A percentile compares a stretch with the other conserved stretches of the same genome.
phyloP scores from a whole-genome alignment of 2,797 vertebrate genomes.

The Emydoidea blandingii region DNA sequence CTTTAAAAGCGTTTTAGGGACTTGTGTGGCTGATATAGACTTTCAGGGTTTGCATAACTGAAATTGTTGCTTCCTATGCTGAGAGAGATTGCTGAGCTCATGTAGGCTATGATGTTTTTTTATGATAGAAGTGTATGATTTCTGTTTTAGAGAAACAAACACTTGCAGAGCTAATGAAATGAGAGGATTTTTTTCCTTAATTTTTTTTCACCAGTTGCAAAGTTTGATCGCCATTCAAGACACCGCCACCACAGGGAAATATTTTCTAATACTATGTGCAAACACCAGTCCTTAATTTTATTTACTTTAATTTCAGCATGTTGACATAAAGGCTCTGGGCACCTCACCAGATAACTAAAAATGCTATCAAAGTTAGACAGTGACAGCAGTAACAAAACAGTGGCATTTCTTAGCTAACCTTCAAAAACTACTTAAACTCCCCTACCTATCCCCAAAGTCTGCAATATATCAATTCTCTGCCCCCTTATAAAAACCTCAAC shows the following conservation, averaged over 20 bases:
- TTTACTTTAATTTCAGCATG: background rate
- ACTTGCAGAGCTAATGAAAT: background rate
- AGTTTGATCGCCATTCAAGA: constrained; percentile 64
- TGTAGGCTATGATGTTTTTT: constrained; percentile 66
- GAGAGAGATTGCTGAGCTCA: constrained; percentile 26
- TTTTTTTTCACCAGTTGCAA: constrained; percentile 56
- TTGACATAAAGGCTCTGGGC: background rate
- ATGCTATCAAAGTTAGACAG: background rate
- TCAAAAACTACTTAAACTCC: background rate
- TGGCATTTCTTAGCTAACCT: background rate
- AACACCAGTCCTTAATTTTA: constrained; percentile 66
- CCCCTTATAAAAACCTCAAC: accelerated
- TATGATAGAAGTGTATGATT: constrained; percentile 64
- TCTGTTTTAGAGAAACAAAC: constrained; percentile 60
- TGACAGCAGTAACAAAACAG: background rate
- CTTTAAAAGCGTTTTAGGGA: constrained; percentile 58
- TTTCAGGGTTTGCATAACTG: constrained; percentile 47
- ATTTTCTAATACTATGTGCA: constrained; percentile 72
- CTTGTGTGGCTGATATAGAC: background rate
- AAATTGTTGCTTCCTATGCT: constrained; percentile 58
- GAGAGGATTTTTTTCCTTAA: background rate
- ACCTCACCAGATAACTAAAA: background rate
- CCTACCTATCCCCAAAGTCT: background rate
- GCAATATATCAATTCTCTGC: background rate
- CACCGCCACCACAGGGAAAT: constrained; percentile 64